Conservation (phyloP, 2,113 vertebrate species). For the Chaetodon trifascialis region DNA sequence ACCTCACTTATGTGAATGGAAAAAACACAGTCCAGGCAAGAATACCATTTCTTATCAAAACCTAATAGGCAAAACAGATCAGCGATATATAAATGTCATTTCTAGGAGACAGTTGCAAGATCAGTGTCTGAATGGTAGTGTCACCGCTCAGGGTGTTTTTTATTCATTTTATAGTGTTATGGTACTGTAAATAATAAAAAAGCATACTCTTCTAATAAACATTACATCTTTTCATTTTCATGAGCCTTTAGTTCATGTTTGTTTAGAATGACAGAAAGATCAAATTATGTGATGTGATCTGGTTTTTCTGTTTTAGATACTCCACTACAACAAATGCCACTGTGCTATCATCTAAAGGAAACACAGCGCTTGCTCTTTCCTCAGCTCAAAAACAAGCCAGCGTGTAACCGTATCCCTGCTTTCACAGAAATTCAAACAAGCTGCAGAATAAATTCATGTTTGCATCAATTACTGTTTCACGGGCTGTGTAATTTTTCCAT, state of each 20-base stretch:
- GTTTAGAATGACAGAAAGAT: neutral
- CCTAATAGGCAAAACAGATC: neutral
- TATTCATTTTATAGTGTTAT: neutral
- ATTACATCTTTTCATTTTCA: neutral
- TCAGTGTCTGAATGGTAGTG: no score
- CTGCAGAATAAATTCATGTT: conserved; percentile 24
- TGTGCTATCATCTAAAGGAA: neutral
- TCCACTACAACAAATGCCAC: neutral
- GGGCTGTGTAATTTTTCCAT: neutral
- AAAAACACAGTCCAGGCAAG: neutral
- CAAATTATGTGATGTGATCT: neutral
- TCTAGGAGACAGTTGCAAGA: neutral
- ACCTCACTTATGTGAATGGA: neutral
- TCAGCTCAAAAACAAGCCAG: conserved; percentile 3
- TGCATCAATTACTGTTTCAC: conserved; percentile 18
- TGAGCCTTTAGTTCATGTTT: neutral
- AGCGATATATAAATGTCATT: neutral
- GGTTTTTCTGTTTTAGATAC: neutral
- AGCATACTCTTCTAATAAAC: neutral
- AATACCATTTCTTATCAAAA: neutral
- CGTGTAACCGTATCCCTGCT: conserved; percentile 12
- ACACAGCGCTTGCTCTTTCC: neutral
- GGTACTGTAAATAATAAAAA: neutral
- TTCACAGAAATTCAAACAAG: conserved; percentile 8
- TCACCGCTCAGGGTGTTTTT: no score